Percentiles rank a stretch among this genome's conserved stretches.
These are phyloP conservation scores for Scyliorhinus canicula DNA, from an alignment of 2,797 vertebrate genomes.

Conservation along the genomic window DNA sequence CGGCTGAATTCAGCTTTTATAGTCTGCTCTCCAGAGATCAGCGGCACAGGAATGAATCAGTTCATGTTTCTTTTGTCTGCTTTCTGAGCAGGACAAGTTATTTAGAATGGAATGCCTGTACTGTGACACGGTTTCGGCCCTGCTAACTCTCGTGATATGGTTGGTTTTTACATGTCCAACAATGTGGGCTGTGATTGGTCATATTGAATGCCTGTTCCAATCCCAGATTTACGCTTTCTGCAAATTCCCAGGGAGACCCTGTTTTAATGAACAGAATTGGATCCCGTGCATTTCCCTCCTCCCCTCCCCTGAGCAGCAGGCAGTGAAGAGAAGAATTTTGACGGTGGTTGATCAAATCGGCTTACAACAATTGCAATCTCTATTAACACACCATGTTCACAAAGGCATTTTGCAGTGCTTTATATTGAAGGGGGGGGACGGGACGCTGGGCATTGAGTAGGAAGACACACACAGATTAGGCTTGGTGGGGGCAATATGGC, in stretches of 20 bases:
- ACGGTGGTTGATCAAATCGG: not conserved
- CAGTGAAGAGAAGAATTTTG: not conserved
- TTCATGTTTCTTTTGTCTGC: slow-evolving; percentile 6
- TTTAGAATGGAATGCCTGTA: not conserved
- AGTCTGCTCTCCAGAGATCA: not conserved
- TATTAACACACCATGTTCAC: not conserved
- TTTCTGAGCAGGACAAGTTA: not conserved
- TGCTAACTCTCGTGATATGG: not conserved
- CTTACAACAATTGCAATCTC: no score
- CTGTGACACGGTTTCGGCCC: no score
- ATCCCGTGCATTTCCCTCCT: not conserved
- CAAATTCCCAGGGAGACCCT: not conserved
- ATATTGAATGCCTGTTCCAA: not conserved
- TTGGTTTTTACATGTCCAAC: not conserved
- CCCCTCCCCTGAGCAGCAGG: not conserved
- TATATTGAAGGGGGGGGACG: no score
- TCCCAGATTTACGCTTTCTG: not conserved
- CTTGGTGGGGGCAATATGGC: not conserved
- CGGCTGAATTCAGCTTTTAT: not conserved
- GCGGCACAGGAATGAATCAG: not conserved
- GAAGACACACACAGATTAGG: not conserved
- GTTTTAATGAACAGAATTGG: not conserved
- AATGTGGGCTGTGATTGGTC: not conserved
- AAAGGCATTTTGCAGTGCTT: not conserved
- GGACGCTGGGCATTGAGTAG: not conserved